phyloP scores from a whole-genome alignment of 2,113 vertebrate genomes.

The Salminus brasiliensis region DNA sequence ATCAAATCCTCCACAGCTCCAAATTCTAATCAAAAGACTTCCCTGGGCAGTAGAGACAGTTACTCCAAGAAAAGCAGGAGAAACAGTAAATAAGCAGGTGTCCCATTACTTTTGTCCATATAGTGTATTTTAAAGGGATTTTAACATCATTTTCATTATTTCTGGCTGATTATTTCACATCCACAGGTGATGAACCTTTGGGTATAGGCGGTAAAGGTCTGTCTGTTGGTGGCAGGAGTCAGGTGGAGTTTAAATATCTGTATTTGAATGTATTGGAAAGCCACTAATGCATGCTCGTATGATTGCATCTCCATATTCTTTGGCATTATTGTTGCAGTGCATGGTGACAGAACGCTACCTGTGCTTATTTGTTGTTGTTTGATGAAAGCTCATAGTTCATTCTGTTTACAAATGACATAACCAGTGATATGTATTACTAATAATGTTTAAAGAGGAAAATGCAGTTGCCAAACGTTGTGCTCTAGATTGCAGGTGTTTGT shows the following conservation, averaged over 20 bases:
- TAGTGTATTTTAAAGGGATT: neutral
- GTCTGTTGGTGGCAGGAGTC: neutral
- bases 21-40: too few species aligned
- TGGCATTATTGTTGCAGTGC: constrained; percentile 14
- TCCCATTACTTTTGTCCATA: too few species aligned
- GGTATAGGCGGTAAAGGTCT: neutral
- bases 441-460: constrained; percentile 26
- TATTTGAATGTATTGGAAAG: constrained; percentile 32
- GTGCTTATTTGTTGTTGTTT: constrained; percentile 27
- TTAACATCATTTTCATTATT: neutral
- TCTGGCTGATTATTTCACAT: neutral
- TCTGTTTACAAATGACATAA: too few species aligned
- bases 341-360: neutral
- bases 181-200: neutral
- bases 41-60: too few species aligned
- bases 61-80: too few species aligned
- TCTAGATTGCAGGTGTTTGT: constrained; percentile 6
- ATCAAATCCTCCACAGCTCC: too few species aligned
- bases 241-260: neutral
- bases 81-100: too few species aligned
- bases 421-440: constrained; percentile 14
- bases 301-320: neutral
- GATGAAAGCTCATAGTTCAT: constrained; percentile 18
- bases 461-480: constrained; percentile 23
- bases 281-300: constrained; percentile 47